Evolutionary conservation across 2,797 vertebrate genomes (phyloP), one percentile per base, ranked within the genome.

Genomic region (Phoxinus dragarum): DNA sequence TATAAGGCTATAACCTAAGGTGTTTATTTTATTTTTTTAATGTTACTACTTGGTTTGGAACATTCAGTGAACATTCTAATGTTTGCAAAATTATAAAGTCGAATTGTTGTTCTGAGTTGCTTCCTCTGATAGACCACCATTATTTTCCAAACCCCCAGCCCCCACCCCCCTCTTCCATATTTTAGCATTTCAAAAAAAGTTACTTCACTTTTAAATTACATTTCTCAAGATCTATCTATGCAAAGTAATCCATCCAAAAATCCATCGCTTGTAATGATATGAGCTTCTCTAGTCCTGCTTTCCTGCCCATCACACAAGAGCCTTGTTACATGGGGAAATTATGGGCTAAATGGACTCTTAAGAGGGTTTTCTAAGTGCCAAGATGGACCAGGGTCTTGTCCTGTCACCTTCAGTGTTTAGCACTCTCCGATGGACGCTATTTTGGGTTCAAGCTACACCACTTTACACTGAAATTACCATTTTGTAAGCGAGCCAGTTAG

Each of bases 361-460:
- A 80, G 66, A 80, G 76, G 74, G 17, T 82, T 86, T 52, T 82
- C 44, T 81, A 76, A 89, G 82, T 93, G 89, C 91, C 47, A 44
- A 83, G 59, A 81, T 91, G 91, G 89, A 92, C 90, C 85, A 76
- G 91, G 89, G 87, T 84, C 90, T 87, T 91, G 87, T 89, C 88
- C 92, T 95, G 94, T 93, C 94, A 93, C 87, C 90, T 84, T 82
- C 88, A 89, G 90, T 93, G 92, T 91, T 91, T 89, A 86, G 84
- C 85, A 89, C 88, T 80, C 86, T 88, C 90, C 94, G 93, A 94
- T 92, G 90, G 92, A 94, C 92, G 93, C 88, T 88, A 81, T 93
- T 93, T 90, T 88, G 80, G 90, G 90, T 91, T 93, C 91, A 91
- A 91, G 92, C 91, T 90, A 92, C 91, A 89, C 88, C 87, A 91